Evolutionary conservation across 37 sponge, comb jelly and placozoan genomes (phyloP).

Genomic region (Bolinopsis microptera): DNA sequence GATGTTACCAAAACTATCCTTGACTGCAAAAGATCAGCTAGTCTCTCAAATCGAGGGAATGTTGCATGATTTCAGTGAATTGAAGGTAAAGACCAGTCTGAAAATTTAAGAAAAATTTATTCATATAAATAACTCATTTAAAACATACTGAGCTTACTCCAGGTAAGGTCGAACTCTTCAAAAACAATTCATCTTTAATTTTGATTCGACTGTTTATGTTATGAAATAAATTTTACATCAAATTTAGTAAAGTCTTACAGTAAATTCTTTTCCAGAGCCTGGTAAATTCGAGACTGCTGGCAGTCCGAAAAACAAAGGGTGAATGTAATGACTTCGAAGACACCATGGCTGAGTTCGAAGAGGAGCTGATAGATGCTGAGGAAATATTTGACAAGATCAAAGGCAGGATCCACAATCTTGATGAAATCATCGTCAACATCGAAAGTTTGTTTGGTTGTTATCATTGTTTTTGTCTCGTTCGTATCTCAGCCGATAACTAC

Average conservation of each 20-base stretch:
- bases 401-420: neutral
- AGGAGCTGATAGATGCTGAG: slow-evolving; percentile 22
- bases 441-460: neutral
- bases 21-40: slow-evolving; percentile 44
- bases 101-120: neutral
- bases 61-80: slow-evolving; percentile 38
- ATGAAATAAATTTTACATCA: too few species aligned
- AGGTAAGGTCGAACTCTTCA: too few species aligned
- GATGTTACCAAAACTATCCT: slow-evolving; percentile 11
- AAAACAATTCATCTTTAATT: too few species aligned
- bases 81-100: neutral
- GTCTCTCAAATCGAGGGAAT: slow-evolving; percentile 34
- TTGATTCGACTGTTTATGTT: too few species aligned
- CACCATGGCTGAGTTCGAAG: slow-evolving; percentile 37
- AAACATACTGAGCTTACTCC: too few species aligned
- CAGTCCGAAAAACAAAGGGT: neutral
- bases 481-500: too few species aligned
- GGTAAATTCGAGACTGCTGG: slow-evolving; percentile 30
- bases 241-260: too few species aligned
- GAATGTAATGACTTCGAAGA: neutral
- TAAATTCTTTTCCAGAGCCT: neutral
- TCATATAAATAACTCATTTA: neutral
- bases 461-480: too few species aligned
- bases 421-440: slow-evolving; percentile 2
- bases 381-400: slow-evolving; percentile 30